phyloP scores from a whole-genome alignment of 2,888 invertebrate species.

The Hesperia comma region DNA sequence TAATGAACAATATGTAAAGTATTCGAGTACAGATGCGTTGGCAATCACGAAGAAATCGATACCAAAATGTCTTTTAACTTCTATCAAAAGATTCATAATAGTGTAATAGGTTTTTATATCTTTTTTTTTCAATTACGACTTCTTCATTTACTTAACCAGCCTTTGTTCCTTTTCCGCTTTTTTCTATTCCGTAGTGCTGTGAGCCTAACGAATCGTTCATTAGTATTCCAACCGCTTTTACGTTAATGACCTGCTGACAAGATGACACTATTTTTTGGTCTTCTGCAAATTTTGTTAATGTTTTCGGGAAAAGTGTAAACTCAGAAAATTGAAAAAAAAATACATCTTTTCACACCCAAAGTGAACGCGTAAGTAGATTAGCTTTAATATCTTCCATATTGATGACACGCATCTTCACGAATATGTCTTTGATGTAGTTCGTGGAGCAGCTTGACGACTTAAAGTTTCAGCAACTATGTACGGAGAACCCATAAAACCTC shows the following conservation, averaged over 20 bases:
- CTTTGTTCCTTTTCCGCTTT: background rate
- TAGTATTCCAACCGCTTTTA: conserved; percentile 11
- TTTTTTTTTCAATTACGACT: background rate
- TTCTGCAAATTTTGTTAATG: background rate
- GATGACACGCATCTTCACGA: too few relatives aligned
- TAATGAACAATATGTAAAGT: too few relatives aligned
- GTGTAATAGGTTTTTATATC: too few relatives aligned
- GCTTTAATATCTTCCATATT: too few relatives aligned
- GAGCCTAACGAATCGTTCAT: background rate
- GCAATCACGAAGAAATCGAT: too few relatives aligned
- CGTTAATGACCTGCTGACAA: conserved; percentile 12
- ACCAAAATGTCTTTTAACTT: too few relatives aligned
- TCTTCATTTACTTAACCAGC: too few relatives aligned
- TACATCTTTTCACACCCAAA: too few relatives aligned
- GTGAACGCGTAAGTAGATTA: too few relatives aligned
- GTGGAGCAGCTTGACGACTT: background rate
- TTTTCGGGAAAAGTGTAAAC: background rate
- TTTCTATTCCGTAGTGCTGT: background rate
- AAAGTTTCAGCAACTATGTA: conserved; percentile 4
- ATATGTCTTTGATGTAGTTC: too few relatives aligned
- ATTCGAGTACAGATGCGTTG: too few relatives aligned
- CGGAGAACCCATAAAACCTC: conserved; percentile 25
- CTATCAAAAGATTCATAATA: too few relatives aligned
- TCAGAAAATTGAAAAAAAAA: background rate
- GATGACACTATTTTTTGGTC: background rate